Evolutionary conservation across 2,797 vertebrate species (phyloP), one percentile per base, ranked within the genome.

Genomic region (Malurus leucopterus): DNA sequence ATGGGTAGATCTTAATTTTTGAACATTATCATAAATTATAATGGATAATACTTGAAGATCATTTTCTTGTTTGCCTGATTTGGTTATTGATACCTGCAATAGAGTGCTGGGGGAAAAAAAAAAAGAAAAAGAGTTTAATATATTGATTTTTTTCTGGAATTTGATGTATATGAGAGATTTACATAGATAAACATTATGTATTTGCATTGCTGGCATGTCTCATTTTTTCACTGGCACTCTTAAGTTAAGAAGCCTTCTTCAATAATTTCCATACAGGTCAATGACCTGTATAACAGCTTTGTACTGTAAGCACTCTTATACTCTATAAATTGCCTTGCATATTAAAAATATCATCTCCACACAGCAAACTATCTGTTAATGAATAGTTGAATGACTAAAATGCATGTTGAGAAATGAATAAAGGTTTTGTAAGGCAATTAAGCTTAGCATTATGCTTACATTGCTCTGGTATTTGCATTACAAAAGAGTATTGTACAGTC

Each of bases 231-330:
- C 44, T 82, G 49, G 62, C 19, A 51, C 10, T 76, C 19, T 30
- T 43, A 32, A 67, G 20, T 61, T 51, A 84, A 79, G 68, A 84
- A 30, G 46, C 13, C 51, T 93, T 94, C 88, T 86, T 92, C 92
- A 94, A 96, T 95, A 91, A 95, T 96, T 94, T 93, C 83, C 64
- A 62, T 26, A 29, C 20, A 65, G 93, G 96, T 94, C 91, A 50
- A 22, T 18, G 95, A 96, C 93, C 96, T 88, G 38, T 62, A 27
- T 59, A 75, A 70, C 72, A 80, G 55, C 77, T 93, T 24, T 80
- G 75, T 88, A 15, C 67, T 22, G 23, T 91, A 92, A 95, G 91
- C 93, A 90, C 89, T 94, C 96, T 90, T 87, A n/a, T 38, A 84
- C 54, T 83, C 78, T 70, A 91, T 74, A 92, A 94, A 95, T 88